Conservation (phyloP, 2,888 invertebrate genomes). For the Pterobdella sp. region DNA sequence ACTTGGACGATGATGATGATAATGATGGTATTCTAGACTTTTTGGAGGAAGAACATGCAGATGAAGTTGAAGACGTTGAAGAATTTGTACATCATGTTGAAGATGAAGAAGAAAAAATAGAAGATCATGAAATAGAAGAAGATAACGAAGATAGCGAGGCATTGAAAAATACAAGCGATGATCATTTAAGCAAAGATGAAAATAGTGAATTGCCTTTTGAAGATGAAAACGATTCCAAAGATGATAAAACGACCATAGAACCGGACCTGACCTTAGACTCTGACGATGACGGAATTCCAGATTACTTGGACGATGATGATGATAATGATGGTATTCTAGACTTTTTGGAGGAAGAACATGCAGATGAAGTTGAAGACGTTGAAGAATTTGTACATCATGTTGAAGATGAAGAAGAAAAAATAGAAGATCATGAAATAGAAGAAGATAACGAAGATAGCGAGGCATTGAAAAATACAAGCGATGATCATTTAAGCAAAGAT, state of each 20-base stretch:
- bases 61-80: constrained; percentile 30
- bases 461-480: too few relatives aligned
- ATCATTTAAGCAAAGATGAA: background rate
- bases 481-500: constrained; percentile 31
- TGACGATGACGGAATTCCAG: constrained; percentile 35
- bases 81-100: constrained; percentile 15
- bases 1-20: constrained; percentile 34
- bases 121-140: background rate
- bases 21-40: constrained; percentile 32
- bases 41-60: constrained; percentile 26
- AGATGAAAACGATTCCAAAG: constrained; percentile 36
- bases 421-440: constrained; percentile 7
- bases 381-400: constrained; percentile 3
- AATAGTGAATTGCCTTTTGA: too few relatives aligned
- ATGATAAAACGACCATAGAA: constrained; percentile 5
- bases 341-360: constrained; percentile 25
- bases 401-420: constrained; percentile 34
- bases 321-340: constrained; percentile 37
- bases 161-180: background rate
- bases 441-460: too few relatives aligned
- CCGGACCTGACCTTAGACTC: constrained; percentile 27
- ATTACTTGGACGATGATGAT: constrained; percentile 35
- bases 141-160: constrained; percentile 9
- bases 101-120: background rate
- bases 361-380: background rate